Evolutionary conservation across 2,113 vertebrate genomes (phyloP).

Genomic region (Python bivittatus): DNA sequence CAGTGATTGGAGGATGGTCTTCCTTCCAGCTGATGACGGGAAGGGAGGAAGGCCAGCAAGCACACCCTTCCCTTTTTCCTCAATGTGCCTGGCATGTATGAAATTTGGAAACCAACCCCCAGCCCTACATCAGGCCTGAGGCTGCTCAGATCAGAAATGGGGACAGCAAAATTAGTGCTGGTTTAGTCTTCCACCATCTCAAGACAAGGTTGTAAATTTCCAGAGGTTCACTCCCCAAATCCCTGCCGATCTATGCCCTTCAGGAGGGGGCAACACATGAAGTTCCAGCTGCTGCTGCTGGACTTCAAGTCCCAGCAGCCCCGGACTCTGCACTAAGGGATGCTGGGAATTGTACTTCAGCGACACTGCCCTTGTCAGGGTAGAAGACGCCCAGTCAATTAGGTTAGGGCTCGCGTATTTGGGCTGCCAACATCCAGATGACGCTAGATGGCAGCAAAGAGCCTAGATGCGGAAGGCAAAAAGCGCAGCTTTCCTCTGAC

Average conservation of each 20-base stretch:
- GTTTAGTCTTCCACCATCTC: background rate
- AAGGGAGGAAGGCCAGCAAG: background rate
- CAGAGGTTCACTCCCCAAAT: background rate
- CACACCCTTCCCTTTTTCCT: background rate
- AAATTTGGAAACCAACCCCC: background rate
- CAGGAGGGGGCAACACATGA: background rate
- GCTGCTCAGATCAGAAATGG: background rate
- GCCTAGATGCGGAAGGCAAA: background rate
- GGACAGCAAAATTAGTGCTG: background rate
- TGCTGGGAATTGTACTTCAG: background rate
- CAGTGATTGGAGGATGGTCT: background rate
- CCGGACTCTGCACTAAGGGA: background rate
- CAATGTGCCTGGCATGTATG: background rate
- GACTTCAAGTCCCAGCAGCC: background rate
- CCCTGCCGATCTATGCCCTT: background rate
- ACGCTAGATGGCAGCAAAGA: background rate
- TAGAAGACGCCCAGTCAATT: background rate
- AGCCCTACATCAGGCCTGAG: background rate
- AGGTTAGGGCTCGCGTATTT: background rate
- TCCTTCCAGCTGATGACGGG: background rate
- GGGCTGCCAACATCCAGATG: background rate
- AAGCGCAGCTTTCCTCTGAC: no score
- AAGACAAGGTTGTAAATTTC: background rate
- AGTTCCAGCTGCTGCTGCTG: background rate
- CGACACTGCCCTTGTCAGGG: background rate